These are phyloP conservation scores for Phenganax marumi DNA, from an alignment of 92 coral and sea anemone species.

Conservation along the genomic window DNA sequence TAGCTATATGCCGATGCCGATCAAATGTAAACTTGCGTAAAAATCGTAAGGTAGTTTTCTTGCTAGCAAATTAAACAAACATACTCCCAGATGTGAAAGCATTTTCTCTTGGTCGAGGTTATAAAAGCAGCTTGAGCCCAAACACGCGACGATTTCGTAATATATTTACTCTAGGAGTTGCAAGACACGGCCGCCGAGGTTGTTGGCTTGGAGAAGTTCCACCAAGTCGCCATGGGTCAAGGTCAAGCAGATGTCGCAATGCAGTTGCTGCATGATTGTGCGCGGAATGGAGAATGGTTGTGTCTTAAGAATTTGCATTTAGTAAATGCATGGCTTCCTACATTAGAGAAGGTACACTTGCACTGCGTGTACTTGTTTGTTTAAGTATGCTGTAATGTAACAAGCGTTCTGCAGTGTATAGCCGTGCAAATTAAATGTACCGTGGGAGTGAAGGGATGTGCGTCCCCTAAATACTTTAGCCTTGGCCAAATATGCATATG, in stretches of 20 bases:
- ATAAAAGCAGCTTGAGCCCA: no score
- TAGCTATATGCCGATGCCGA: no score
- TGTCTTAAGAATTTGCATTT: conserved; percentile 96
- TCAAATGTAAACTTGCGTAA: no score
- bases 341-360: conserved; percentile 76
- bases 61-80: no score
- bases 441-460: no score
- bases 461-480: no score
- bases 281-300: conserved; percentile 96
- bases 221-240: conserved; percentile 99
- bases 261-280: conserved; percentile 94
- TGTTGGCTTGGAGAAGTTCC: conserved; percentile 84
- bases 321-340: conserved; percentile 95
- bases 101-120: no score
- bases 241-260: conserved; percentile 98
- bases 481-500: no score
- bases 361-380: not conserved
- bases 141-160: no score
- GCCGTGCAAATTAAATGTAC: not conserved
- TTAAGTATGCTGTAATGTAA: not conserved
- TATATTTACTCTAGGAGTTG: conserved; percentile 62
- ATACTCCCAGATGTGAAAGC: no score
- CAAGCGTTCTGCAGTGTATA: conserved; percentile 7
- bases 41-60: no score
- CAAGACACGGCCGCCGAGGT: conserved; percentile 96